These are phyloP conservation scores for Drosophila anomalata DNA, from an alignment of 2,888 invertebrate species.

Conservation along the genomic window DNA sequence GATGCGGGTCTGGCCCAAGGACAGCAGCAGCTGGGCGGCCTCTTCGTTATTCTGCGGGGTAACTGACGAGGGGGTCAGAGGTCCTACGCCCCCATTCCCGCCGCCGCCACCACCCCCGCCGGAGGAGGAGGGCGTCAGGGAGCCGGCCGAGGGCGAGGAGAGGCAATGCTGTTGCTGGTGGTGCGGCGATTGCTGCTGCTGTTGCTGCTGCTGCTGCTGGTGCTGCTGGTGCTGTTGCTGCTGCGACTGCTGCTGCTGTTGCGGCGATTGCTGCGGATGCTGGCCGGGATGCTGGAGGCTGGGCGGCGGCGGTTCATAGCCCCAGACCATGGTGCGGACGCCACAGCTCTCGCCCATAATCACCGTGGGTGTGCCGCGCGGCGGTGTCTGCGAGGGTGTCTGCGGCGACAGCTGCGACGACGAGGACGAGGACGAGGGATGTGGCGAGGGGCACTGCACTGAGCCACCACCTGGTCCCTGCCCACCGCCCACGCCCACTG, in stretches of 20 bases:
- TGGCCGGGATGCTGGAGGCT: conserved; percentile 60
- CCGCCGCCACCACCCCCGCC: conserved; percentile 9
- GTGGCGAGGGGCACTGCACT: conserved; percentile 82
- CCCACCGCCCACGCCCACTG: conserved; percentile 61
- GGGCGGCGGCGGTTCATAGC: conserved; percentile 85
- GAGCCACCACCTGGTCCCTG: conserved; percentile 55
- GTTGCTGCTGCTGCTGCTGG: conserved; percentile 55
- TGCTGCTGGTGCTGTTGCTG: conserved; percentile 46
- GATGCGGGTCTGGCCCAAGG: conserved; percentile 89
- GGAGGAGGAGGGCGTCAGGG: conserved; percentile 82
- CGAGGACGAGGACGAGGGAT: conserved; percentile 82
- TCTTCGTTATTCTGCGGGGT: conserved; percentile 86
- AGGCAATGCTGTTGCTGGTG: conserved; percentile 51
- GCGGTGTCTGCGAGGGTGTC: conserved; percentile 83
- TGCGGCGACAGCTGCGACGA: conserved; percentile 83
- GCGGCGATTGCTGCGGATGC: conserved; percentile 59
- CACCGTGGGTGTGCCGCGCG: conserved; percentile 91
- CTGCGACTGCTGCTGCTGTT: conserved; percentile 49
- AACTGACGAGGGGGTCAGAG: conserved; percentile 25
- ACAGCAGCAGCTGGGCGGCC: conserved; percentile 89
- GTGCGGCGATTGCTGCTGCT: conserved; percentile 52
- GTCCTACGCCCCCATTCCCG: not conserved
- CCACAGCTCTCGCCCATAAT: conserved; percentile 97
- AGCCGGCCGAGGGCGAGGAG: conserved; percentile 84
- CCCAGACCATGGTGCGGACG: conserved; percentile 90